Base-by-base conservation (phyloP, 2,797 vertebrate species). In the Spea hammondii region DNA sequence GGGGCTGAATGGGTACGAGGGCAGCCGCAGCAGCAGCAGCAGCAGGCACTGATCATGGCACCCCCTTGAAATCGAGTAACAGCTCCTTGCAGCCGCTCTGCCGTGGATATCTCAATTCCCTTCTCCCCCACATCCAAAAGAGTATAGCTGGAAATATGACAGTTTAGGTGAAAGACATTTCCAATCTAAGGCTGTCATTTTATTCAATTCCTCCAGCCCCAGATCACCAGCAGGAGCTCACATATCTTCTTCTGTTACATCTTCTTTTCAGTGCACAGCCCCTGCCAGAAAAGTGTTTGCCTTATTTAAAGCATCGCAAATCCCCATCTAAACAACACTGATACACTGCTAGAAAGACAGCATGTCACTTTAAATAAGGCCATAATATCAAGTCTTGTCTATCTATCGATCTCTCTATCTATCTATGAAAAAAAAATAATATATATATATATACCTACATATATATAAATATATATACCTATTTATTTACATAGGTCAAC, bases 1-100 rank as follows among this genome's bases (percentile, higher is more conserved):
- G 88, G 89, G 73, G 90, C 89, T 78, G 85, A 87, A 85, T 88
- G 83, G 89, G 85, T 90, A 84, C 80, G 84, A 89, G 89, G 88
- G 90, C 90, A 92, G 92, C 90, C 68, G 72, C 60, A 72, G 89
- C 83, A 82, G 90, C 90, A 92, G 92, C 90, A 74, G 72, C 73
- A 55, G 89, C 83, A 81, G 91, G 89, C 74, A 73, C 90, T 86
- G 85, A 83, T 85, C 83, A 69, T 79, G 88, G 86, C 87, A 81
- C 84, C 65, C 84, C 86, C 85, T 86, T 83, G 83, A 73, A 62
- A 76, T 47, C 82, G 64, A 72, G 48, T 76, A 87, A 83, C 87
- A 86, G 73, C 72, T 66, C 70, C 70, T 79, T 76, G 68, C 78
- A 70, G 82, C 83, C 78, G 80, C 50, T 69, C 65, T 14, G 53